Conservation (phyloP, 2,797 vertebrate genomes). For the Philypnodon macrostomus region DNA sequence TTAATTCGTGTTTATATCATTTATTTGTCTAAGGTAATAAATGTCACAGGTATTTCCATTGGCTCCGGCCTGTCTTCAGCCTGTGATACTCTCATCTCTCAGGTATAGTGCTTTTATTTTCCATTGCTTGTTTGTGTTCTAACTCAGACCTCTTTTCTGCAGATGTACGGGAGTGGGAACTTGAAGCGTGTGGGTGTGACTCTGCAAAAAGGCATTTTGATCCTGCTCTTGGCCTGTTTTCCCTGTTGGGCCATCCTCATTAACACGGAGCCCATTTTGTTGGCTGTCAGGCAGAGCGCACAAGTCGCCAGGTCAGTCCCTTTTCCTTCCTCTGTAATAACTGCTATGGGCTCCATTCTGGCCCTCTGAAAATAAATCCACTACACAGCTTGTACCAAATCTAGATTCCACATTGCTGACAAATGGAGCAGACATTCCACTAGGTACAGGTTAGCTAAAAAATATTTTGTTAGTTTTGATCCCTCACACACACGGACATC, state of each 20-base stretch:
- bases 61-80: constrained; percentile 83
- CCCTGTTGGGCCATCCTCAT: constrained; percentile 89
- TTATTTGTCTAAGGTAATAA: constrained; percentile 79
- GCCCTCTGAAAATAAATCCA: not conserved
- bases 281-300: constrained; percentile 77
- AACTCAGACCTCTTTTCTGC: constrained; percentile 23
- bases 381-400: not conserved
- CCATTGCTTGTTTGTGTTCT: not conserved
- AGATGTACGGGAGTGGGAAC: constrained; percentile 86
- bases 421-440: too few relatives aligned
- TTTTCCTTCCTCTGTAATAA: not conserved
- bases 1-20: too few relatives aligned
- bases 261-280: constrained; percentile 82
- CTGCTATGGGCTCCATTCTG: not conserved
- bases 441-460: too few relatives aligned
- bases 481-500: too few relatives aligned
- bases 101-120: constrained; percentile 60
- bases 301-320: constrained; percentile 80
- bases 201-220: constrained; percentile 80
- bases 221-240: constrained; percentile 85
- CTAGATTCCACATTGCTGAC: not conserved
- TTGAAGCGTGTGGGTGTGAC: constrained; percentile 84
- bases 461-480: too few relatives aligned
- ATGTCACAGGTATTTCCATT: constrained; percentile 81
- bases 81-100: constrained; percentile 88